Conservation (phyloP, 1,140 invertebrate species). For the Drosophila mauritiana region DNA sequence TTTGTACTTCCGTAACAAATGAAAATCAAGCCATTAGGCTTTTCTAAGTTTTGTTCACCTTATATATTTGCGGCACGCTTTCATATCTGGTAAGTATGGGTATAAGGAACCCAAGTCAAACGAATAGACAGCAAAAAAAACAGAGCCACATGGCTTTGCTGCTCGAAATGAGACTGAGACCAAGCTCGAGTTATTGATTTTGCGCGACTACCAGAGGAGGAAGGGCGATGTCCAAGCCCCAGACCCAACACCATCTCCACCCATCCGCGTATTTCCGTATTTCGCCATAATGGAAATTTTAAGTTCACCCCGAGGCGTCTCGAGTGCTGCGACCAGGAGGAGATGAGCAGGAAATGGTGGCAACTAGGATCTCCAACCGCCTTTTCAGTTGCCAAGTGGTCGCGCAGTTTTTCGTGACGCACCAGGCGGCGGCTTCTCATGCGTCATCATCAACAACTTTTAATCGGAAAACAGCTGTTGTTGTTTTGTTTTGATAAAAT, state of each 20-base stretch:
- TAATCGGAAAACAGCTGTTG: constrained; percentile 22
- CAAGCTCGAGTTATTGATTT: constrained; percentile 38
- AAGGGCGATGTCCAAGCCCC: background rate
- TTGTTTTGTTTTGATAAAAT: constrained; percentile 23
- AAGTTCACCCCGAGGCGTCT: constrained; percentile 17
- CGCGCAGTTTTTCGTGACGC: constrained; percentile 19
- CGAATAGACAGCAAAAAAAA: constrained; percentile 16
- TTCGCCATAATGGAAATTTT: constrained; percentile 49
- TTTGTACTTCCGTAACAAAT: too few relatives aligned
- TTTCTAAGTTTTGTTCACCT: constrained; percentile 11
- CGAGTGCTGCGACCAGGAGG: background rate
- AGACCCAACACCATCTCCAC: background rate
- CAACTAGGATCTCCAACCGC: constrained; percentile 1
- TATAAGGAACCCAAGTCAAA: constrained; percentile 6
- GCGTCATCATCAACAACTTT: constrained; percentile 46
- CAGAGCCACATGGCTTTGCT: constrained; percentile 6
- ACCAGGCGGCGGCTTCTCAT: constrained; percentile 19
- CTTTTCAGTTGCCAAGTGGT: constrained; percentile 23
- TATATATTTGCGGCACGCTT: constrained; percentile 16
- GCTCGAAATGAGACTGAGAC: constrained; percentile 17
- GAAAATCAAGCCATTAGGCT: background rate
- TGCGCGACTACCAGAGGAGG: constrained; percentile 15
- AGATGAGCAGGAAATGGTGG: constrained; percentile 20
- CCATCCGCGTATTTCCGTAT: constrained; percentile 17
- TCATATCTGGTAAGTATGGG: background rate